Evolutionary conservation across 2,888 invertebrate species (phyloP).

Genomic region (Boloria selene): DNA sequence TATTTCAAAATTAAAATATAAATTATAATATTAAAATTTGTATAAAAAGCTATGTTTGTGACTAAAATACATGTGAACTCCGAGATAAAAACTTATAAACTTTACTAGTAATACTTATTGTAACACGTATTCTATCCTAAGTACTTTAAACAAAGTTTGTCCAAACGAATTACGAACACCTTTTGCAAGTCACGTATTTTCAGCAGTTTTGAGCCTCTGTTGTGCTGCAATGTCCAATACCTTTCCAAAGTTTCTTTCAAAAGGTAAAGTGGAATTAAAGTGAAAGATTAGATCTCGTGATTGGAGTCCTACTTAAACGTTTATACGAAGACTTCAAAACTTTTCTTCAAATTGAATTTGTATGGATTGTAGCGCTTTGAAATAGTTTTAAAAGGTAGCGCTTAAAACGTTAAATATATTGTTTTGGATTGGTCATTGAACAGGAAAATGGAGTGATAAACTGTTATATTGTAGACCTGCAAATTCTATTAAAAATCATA

Average conservation of each 20-base stretch:
- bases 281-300: constrained; percentile 20
- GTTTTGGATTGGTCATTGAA: no score
- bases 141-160: neutral
- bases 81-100: no score
- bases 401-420: neutral
- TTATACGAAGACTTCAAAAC: constrained; percentile 1
- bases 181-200: constrained; percentile 6
- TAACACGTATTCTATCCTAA: neutral
- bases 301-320: constrained; percentile 22
- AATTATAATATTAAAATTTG: no score
- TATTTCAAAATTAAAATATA: no score
- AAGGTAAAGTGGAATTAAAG: constrained; percentile 17
- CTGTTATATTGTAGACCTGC: no score
- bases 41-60: no score
- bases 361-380: constrained; percentile 1
- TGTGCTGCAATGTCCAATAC: neutral
- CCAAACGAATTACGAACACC: constrained; percentile 14
- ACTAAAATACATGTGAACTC: no score
- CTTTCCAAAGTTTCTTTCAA: constrained; percentile 2
- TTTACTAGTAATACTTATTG: no score
- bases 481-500: no score
- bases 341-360: constrained; percentile 12
- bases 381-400: constrained; percentile 12
- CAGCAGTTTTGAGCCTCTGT: neutral
- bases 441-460: no score